Base-by-base conservation (phyloP, 2,888 invertebrate species). In the Mellilla xanthometata region DNA sequence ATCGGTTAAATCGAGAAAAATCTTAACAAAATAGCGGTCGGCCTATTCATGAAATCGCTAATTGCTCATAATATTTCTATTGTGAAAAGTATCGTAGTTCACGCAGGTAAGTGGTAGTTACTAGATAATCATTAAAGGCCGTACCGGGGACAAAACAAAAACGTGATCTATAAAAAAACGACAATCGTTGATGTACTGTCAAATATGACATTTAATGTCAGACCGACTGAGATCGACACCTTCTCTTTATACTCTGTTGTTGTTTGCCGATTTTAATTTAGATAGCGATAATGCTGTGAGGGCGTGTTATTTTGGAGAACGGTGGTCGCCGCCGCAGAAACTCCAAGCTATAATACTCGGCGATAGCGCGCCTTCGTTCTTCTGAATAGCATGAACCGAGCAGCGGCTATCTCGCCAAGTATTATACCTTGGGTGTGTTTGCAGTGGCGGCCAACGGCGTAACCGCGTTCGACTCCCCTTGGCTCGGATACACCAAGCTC, bases 341-440 rank as follows among this genome's bases (percentile, higher is more conserved):
- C 58, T 75, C 80, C 80, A 76, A 61, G 71, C 72, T 84, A 77
- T 81, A 83, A 84, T 84, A 84, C 84, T 85, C 75, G 76, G 72
- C 72, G 71, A 68, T 66, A 55, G 61, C 60, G 66, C 63, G 64
- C 65, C 47, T 59, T 69, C 75, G 79, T 83, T 83, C 81, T 76
- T 79, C 83, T 61, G 66, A 78, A 77, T 81, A 83, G 74, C 82
- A 81, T 63, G 60, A 65, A 65, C 76, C 64, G 67, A 68, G 76
- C 62, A 65, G 68, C 68, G 64, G 65, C 62, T 58, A 54, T 51
- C 72, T 70, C 61, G 73, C 70, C 71, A 62, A 77, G 85, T 85
- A 81, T 85, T 82, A 80, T 78, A 81, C 73, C 73, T 65, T 76
- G 81, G 81, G 70, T 77, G 77, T 83, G 72, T 81, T 86, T 85